Conservation (phyloP, 2,888 invertebrate species). For the Laspeyria flexula region DNA sequence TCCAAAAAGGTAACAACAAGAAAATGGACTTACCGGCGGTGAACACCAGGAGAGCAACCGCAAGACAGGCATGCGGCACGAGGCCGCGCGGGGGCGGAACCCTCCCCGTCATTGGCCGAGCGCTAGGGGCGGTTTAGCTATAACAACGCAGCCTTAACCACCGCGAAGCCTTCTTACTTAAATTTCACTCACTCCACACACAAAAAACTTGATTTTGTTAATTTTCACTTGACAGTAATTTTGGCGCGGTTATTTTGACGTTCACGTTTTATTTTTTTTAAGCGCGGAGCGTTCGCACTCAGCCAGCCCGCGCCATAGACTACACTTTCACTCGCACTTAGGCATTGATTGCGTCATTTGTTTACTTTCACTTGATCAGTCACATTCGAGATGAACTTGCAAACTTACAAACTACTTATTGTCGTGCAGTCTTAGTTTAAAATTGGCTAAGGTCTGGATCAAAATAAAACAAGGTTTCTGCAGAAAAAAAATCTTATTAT, state of each 20-base stretch:
- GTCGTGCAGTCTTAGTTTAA: slow-evolving; percentile 43
- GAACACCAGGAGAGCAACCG: slow-evolving; percentile 61
- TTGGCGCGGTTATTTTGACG: slow-evolving; percentile 31
- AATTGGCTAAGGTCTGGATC: slow-evolving; percentile 32
- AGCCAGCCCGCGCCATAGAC: slow-evolving; percentile 55
- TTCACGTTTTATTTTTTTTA: slow-evolving; percentile 39
- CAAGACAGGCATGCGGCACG: slow-evolving; percentile 57
- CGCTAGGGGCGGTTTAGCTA: slow-evolving; percentile 70
- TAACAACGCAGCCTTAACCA: slow-evolving; percentile 64
- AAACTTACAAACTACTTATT: slow-evolving; percentile 44
- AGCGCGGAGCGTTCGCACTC: slow-evolving; percentile 48
- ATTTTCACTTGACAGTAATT: slow-evolving; percentile 26
- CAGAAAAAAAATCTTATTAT: not conserved
- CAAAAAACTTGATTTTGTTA: slow-evolving; percentile 13
- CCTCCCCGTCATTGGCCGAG: slow-evolving; percentile 78
- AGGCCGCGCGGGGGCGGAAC: slow-evolving; percentile 74
- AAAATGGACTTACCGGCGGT: slow-evolving; percentile 72
- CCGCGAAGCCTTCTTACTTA: slow-evolving; percentile 53
- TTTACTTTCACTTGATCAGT: slow-evolving; percentile 55
- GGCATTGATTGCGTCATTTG: slow-evolving; percentile 56
- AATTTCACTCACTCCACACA: slow-evolving; percentile 33
- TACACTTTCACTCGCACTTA: slow-evolving; percentile 66
- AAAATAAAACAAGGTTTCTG: slow-evolving; percentile 34
- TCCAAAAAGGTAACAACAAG: slow-evolving; percentile 24
- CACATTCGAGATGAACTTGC: slow-evolving; percentile 33